phyloP scores from a whole-genome alignment of 2,797 vertebrate species.

The Sebastes steindachneri region DNA sequence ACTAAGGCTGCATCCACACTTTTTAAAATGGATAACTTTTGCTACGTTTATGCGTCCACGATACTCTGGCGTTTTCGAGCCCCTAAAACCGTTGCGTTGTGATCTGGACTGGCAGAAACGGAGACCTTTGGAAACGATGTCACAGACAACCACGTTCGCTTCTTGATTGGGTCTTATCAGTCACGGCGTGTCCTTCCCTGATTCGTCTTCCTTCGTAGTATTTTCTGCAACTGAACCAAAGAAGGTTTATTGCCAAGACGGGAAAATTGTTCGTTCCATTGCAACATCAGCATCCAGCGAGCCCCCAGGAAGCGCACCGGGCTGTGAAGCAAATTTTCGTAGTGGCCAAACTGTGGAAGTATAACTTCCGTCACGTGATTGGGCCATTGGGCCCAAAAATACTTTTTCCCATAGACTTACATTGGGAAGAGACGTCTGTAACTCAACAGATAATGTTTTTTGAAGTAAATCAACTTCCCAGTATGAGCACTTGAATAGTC shows the following conservation, averaged over 20 bases:
- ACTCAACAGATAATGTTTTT: not conserved
- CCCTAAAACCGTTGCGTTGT: not conserved
- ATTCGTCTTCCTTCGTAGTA: too few relatives aligned
- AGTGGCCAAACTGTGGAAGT: not conserved
- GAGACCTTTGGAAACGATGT: not conserved
- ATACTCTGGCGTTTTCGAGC: too few relatives aligned
- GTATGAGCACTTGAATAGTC: too few relatives aligned
- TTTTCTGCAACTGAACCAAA: too few relatives aligned
- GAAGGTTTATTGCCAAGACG: too few relatives aligned
- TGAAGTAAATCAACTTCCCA: too few relatives aligned
- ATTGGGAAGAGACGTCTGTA: not conserved
- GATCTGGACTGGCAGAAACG: not conserved
- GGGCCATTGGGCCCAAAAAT: too few relatives aligned
- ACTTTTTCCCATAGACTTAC: too few relatives aligned
- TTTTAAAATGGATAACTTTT: not conserved
- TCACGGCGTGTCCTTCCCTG: too few relatives aligned
- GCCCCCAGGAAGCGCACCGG: not conserved
- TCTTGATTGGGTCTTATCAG: not conserved
- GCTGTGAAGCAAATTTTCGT: not conserved
- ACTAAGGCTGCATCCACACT: not conserved
- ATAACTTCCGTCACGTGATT: not conserved
- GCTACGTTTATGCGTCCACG: not conserved
- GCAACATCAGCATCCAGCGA: not conserved
- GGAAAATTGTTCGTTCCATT: too few relatives aligned
- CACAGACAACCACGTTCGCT: not conserved